phyloP scores from a whole-genome alignment of 2,888 invertebrate species.

The Meliscaeva auricollis region DNA sequence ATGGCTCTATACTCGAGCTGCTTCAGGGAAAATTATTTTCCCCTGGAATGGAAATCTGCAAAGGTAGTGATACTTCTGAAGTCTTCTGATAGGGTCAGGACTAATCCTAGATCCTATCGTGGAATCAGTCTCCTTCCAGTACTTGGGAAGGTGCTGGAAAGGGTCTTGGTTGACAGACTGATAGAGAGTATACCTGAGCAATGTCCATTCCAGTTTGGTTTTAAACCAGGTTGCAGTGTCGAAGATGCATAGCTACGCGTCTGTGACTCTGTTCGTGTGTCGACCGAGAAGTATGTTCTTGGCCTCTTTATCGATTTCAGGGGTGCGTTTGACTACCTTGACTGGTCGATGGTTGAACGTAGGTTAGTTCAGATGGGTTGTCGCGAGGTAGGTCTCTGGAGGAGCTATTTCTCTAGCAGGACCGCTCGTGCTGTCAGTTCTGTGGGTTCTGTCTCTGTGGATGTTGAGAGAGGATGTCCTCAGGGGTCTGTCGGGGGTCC shows the following conservation, averaged over 20 bases:
- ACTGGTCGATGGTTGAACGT: conserved; percentile 45
- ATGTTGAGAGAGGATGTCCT: conserved; percentile 56
- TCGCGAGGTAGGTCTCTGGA: conserved; percentile 6
- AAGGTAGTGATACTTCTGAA: conserved; percentile 56
- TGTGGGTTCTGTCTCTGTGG: neutral
- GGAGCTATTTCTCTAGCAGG: conserved; percentile 30
- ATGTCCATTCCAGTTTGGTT: conserved; percentile 42
- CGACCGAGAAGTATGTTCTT: conserved; percentile 38
- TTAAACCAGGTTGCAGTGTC: conserved; percentile 18
- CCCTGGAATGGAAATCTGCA: conserved; percentile 44
- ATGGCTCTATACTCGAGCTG: conserved; percentile 14
- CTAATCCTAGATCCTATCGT: conserved; percentile 63
- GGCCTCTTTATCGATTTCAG: conserved; percentile 11
- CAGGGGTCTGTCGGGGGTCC: conserved; percentile 69
- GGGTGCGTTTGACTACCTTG: conserved; percentile 70
- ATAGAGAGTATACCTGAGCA: neutral
- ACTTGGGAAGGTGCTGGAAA: conserved; percentile 70
- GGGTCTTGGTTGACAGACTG: conserved; percentile 49
- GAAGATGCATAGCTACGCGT: conserved; percentile 50
- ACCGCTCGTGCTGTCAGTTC: neutral
- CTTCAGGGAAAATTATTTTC: conserved; percentile 42
- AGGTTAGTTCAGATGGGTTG: conserved; percentile 45
- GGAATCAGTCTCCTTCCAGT: conserved; percentile 55
- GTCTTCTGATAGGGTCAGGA: conserved; percentile 62
- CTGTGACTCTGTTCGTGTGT: neutral